Evolutionary conservation across 2,797 vertebrate genomes (phyloP), one percentile per base, ranked within the genome.

Genomic region (Oryzias sinensis): DNA sequence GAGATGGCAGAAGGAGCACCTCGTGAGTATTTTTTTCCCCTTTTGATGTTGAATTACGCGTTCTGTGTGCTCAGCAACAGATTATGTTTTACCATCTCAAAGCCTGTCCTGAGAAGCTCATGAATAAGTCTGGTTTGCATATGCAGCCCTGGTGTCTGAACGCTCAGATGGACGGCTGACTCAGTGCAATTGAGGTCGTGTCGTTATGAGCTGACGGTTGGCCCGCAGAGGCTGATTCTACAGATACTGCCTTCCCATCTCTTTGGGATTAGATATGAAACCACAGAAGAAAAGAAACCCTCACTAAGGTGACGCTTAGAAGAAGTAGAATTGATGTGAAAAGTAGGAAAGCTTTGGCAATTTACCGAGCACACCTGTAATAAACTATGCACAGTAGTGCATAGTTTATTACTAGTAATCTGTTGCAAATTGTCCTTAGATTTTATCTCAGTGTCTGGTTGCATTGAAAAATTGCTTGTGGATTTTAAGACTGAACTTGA

Each of bases 1-100:
- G 95, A 96, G 90, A 97, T 96, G 95, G 95, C 95, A 11, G 95
- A 96, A 80, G 95, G 95, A 77, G 95, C 95, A 2, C 95, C 95
- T 43, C 95, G 95, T 96, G 91, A 96, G 95, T 93, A 4, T 14
- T 37, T 8, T 8, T 14, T 44, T 22, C 46, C 49, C 59, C 48
- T 51, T 47, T 54, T 56, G 18, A 37, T 37, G 33, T 37, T 2
- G 37, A 57, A 17, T 9, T 42, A 41, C 25, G 16, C 43, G 9
- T 52, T 49, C 22, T 4, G 56, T n/a, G 27, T 50, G 42, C 43
- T 48, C 6, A 3, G 20, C 44, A 58, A 13, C 42, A 9, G 33
- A 61, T 53, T 0, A 59, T 73, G 43, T 54, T 6, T 73, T 42
- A 22, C 51, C 0, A 15, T 76, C 14, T 63, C 17, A 40, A 71